Percentiles rank a stretch among this genome's conserved stretches.
These are phyloP conservation scores for Corythornis vintsioides DNA, from an alignment of 2,113 vertebrate genomes.

Conservation along the genomic window DNA sequence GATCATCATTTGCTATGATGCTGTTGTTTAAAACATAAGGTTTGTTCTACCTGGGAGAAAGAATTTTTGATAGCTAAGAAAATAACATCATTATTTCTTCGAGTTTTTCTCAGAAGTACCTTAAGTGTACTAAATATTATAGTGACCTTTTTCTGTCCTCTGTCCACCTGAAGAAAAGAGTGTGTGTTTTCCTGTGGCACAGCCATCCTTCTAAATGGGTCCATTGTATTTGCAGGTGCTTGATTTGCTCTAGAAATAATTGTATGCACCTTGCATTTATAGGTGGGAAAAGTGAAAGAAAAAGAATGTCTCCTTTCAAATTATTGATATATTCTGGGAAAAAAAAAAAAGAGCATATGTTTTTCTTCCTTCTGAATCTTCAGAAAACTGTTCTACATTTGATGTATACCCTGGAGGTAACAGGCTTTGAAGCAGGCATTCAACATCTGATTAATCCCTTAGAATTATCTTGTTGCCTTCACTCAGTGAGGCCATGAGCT, in stretches of 20 bases:
- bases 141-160: background rate
- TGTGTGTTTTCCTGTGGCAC: background rate
- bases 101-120: background rate
- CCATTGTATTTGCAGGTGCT: background rate
- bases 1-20: background rate
- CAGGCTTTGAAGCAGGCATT: background rate
- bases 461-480: slow-evolving; percentile 13
- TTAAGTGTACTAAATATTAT: background rate
- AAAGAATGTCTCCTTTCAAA: background rate
- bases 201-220: background rate
- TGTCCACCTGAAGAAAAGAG: background rate
- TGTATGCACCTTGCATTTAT: background rate
- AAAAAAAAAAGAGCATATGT: background rate
- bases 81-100: background rate
- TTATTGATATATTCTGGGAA: background rate
- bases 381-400: background rate
- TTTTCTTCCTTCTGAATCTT: background rate
- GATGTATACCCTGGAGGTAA: background rate
- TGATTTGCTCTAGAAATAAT: background rate
- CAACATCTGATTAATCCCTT: background rate
- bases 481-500: background rate
- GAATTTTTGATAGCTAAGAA: background rate
- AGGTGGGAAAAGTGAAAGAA: background rate
- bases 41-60: background rate
- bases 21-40: slow-evolving; percentile 50